phyloP scores from a whole-genome alignment of 1,140 invertebrate genomes.

The Drosophila asahinai region DNA sequence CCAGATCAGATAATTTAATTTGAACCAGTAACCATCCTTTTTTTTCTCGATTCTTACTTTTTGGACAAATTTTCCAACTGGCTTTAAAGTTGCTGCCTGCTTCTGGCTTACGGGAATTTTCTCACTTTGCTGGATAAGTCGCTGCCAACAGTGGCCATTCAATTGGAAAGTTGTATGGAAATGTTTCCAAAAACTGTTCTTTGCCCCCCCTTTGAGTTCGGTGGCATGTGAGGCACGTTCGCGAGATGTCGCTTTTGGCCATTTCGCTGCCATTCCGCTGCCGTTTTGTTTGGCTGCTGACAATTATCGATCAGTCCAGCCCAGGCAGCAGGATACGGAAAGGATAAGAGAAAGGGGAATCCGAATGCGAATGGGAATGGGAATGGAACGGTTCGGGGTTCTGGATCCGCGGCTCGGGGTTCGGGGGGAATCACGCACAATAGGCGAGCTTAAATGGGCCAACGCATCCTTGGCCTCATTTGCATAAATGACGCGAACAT shows the following conservation, averaged over 20 bases:
- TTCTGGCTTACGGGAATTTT: constrained; percentile 19
- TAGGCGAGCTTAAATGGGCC: constrained; percentile 68
- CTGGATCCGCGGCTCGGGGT: neutral
- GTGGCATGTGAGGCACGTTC: constrained; percentile 59
- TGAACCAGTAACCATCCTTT: too few species aligned
- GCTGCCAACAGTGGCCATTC: constrained; percentile 25
- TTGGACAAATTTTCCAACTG: neutral
- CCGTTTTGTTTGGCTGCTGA: constrained; percentile 60
- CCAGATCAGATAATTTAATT: neutral
- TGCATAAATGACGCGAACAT: constrained; percentile 75
- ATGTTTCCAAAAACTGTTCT: constrained; percentile 27
- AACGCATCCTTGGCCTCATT: constrained; percentile 79
- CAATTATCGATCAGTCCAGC: constrained; percentile 74
- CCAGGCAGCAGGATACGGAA: constrained; percentile 14
- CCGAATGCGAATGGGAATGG: neutral
- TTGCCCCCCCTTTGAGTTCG: constrained; percentile 10
- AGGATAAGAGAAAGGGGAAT: neutral
- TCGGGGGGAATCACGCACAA: constrained; percentile 65
- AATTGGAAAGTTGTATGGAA: constrained; percentile 52
- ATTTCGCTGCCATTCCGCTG: constrained; percentile 68
- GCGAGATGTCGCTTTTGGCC: constrained; percentile 60
- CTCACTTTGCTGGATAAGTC: constrained; percentile 24
- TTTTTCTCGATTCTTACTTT: neutral
- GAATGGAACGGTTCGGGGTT: neutral
- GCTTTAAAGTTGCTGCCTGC: constrained; percentile 3